Evolutionary conservation across 1,140 invertebrate species (phyloP).

Genomic region (Drosophila nasuta): DNA sequence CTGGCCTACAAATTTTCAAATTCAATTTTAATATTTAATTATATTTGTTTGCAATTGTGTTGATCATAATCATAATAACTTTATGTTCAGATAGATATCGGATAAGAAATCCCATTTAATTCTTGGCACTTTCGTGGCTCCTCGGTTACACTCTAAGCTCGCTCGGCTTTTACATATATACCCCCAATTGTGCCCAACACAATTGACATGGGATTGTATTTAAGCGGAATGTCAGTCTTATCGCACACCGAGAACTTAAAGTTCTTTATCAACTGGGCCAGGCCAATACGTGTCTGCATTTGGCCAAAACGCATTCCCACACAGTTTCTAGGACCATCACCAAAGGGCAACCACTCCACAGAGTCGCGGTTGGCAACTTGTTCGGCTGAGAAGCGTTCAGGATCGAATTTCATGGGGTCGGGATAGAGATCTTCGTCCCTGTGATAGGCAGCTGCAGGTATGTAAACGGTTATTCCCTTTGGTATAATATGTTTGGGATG

Average conservation of each 20-base stretch:
- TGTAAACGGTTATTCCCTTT: slow-evolving; percentile 86
- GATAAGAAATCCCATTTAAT: no score
- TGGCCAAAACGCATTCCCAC: no score
- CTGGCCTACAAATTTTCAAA: no score
- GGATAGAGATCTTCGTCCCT: slow-evolving; percentile 86
- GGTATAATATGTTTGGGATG: slow-evolving; percentile 86
- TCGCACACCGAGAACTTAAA: slow-evolving; percentile 69
- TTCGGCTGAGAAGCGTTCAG: slow-evolving; percentile 86
- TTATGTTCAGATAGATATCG: no score
- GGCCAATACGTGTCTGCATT: no score
- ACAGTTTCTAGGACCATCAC: no score
- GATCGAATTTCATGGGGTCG: slow-evolving; percentile 87
- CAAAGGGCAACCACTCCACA: slow-evolving; percentile 85
- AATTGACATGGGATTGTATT: slow-evolving; percentile 38
- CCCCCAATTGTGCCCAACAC: slow-evolving; percentile 32
- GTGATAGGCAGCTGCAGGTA: slow-evolving; percentile 88
- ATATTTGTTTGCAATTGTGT: no score
- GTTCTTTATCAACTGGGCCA: slow-evolving; percentile 77
- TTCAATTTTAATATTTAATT: no score
- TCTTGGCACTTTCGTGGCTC: no score
- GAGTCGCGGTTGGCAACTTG: slow-evolving; percentile 81
- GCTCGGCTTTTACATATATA: slow-evolving; percentile 42
- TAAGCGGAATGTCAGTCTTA: slow-evolving; percentile 50
- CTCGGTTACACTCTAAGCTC: background rate
- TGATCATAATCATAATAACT: no score